Evolutionary conservation across 2,797 vertebrate species (phyloP).

Genomic region (Tympanoctomys barrerae): DNA sequence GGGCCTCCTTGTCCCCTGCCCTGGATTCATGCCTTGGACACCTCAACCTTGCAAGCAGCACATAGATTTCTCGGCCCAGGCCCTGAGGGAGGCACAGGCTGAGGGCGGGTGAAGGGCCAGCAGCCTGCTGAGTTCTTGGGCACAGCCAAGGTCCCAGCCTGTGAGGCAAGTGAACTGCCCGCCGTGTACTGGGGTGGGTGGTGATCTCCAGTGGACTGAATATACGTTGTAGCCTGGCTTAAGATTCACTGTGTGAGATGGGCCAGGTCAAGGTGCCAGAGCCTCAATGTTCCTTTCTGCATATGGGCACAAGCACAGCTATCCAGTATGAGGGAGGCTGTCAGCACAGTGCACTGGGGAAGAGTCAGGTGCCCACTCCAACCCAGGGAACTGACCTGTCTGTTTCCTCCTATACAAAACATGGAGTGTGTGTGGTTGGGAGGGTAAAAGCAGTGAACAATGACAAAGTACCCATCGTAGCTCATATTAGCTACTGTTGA

Average conservation of each 20-base stretch:
- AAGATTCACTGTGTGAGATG: background rate
- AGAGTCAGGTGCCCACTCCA: background rate
- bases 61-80: background rate
- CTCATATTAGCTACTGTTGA: background rate
- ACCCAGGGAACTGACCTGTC: background rate
- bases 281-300: background rate
- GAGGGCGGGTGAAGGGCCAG: background rate
- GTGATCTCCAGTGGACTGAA: background rate
- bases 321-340: background rate
- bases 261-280: accelerated
- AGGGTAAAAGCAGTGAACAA: background rate
- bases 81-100: background rate
- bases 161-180: background rate
- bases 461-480: background rate
- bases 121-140: background rate
- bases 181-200: no score
- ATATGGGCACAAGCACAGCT: background rate
- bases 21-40: background rate
- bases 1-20: background rate
- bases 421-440: background rate
- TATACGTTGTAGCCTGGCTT: background rate
- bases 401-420: background rate
- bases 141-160: background rate
- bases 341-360: background rate
- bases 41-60: background rate